phyloP scores from a whole-genome alignment of 2,888 invertebrate species.

The Parnassius smintheus region DNA sequence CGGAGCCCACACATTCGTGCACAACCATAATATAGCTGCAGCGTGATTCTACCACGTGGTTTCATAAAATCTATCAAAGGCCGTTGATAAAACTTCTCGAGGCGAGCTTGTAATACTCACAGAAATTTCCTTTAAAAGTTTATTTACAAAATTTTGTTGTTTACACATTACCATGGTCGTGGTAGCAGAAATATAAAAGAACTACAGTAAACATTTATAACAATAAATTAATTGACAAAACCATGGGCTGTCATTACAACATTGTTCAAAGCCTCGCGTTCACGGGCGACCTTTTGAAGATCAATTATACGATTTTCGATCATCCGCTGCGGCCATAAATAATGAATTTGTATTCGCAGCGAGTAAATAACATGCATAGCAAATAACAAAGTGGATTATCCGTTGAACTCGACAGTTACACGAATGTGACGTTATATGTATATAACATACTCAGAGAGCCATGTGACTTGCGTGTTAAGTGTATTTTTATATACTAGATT shows the following conservation, averaged over 20 bases:
- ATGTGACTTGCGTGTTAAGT: not conserved
- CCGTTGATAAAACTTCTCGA: too few species aligned
- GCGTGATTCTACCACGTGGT: too few species aligned
- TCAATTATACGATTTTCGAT: not conserved
- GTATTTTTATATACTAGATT: too few species aligned
- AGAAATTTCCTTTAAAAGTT: too few species aligned
- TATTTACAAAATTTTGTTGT: too few species aligned
- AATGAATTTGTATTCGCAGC: not conserved
- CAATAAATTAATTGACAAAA: constrained; percentile 5
- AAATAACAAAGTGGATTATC: constrained; percentile 16
- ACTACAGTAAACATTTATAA: not conserved
- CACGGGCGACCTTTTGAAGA: not conserved
- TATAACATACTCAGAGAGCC: not conserved
- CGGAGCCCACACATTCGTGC: too few species aligned
- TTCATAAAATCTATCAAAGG: too few species aligned
- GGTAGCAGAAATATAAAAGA: too few species aligned
- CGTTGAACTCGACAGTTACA: not conserved
- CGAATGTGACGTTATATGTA: constrained; percentile 3
- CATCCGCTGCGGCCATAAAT: not conserved
- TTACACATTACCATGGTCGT: too few species aligned
- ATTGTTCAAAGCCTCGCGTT: not conserved
- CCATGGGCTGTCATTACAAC: not conserved
- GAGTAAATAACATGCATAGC: constrained; percentile 3
- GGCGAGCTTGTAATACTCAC: too few species aligned
- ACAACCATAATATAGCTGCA: too few species aligned